Percentiles rank a stretch among this genome's conserved stretches.
Evolutionary conservation across 2,888 invertebrate genomes (phyloP).

Genomic region (Clunio marinus): DNA sequence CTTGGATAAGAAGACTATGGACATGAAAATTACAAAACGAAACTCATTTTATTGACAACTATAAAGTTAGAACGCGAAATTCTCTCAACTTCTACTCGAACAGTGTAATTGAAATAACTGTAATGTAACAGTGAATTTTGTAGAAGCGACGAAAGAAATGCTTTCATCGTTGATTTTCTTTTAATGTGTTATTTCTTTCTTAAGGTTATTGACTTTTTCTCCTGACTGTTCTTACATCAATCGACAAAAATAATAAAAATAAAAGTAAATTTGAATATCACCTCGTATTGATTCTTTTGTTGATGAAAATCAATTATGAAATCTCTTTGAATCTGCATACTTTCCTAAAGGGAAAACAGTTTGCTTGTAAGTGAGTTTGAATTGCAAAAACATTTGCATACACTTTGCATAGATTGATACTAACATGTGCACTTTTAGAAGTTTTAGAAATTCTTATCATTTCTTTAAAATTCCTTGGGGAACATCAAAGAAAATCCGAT

Average conservation of each 20-base stretch:
- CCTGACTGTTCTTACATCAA: background rate
- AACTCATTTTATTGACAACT: background rate
- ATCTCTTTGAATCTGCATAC: background rate
- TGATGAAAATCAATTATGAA: background rate
- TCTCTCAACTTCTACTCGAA: background rate
- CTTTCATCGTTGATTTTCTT: constrained; percentile 36
- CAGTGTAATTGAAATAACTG: constrained; percentile 33
- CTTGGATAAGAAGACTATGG: no score
- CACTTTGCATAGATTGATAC: no score
- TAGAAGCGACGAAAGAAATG: constrained; percentile 30
- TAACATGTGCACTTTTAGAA: no score
- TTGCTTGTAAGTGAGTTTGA: background rate
- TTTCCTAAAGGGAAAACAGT: no score
- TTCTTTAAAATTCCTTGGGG: no score
- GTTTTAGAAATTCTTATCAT: no score
- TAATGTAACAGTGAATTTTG: constrained; percentile 37
- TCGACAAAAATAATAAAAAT: no score
- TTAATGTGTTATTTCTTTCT: constrained; percentile 28
- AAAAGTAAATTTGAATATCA: background rate
- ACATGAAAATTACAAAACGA: no score
- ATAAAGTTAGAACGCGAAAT: no score
- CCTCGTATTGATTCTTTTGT: background rate
- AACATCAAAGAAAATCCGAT: no score
- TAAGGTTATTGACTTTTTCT: constrained; percentile 33
- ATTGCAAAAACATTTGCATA: no score